A percentile compares a stretch with the other conserved stretches of the same genome.
phyloP scores from a whole-genome alignment of 2,888 invertebrate genomes.

The Sinelater perroti region DNA sequence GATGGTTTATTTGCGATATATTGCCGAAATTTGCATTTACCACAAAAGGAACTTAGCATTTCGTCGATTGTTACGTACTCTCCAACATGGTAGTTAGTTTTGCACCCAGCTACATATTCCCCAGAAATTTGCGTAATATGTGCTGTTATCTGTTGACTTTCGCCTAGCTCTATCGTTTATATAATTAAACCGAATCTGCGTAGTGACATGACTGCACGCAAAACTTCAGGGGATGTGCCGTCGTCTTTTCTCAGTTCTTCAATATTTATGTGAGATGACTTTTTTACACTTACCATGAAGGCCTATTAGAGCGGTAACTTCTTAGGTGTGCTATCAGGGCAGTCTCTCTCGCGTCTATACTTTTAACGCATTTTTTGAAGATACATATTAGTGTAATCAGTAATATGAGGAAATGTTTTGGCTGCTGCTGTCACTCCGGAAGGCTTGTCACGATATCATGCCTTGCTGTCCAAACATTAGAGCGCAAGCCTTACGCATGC shows the following conservation, averaged over 20 bases:
- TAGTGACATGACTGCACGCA: not conserved
- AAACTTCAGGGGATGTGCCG: not conserved
- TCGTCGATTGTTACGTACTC: slow-evolving; percentile 46
- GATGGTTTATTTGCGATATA: slow-evolving; percentile 50
- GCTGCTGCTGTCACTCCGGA: not conserved
- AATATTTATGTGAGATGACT: slow-evolving; percentile 7
- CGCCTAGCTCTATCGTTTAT: not conserved
- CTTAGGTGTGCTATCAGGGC: not conserved
- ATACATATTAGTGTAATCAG: not conserved
- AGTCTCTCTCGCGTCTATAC: not conserved
- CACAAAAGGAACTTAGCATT: slow-evolving; percentile 44
- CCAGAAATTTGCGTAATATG: not conserved
- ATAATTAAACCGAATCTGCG: slow-evolving; percentile 4
- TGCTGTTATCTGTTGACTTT: not conserved
- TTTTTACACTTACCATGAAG: slow-evolving; percentile 2
- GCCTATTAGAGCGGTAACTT: not conserved
- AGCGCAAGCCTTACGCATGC: too few relatives aligned
- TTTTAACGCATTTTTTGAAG: not conserved
- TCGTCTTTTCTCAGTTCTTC: not conserved
- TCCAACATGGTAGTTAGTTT: not conserved
- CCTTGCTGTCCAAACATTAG: not conserved
- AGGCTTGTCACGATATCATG: not conserved
- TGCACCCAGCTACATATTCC: slow-evolving; percentile 6
- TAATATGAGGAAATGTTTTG: not conserved
- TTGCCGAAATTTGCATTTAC: slow-evolving; percentile 45